Evolutionary conservation across 2,113 vertebrate species (phyloP).

Genomic region (Elaphurus davidianus): DNA sequence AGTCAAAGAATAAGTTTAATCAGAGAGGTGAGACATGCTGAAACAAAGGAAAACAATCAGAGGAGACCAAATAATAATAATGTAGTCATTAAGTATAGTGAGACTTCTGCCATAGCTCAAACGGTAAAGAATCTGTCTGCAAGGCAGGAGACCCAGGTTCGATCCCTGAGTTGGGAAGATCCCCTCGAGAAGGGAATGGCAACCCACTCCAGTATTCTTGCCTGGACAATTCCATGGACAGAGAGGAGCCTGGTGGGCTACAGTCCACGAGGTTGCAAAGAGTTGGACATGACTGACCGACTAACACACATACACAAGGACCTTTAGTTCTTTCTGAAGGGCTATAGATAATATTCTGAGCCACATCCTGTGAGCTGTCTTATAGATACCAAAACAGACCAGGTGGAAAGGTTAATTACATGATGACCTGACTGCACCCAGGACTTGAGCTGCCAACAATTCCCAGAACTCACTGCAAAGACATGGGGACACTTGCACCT

Average conservation of each 20-base stretch:
- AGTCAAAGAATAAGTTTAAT: neutral
- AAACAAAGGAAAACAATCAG: neutral
- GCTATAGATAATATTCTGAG: neutral
- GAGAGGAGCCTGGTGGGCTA: neutral
- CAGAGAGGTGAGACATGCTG: neutral
- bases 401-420: neutral
- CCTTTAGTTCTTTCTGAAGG: neutral
- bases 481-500: neutral
- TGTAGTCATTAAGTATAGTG: neutral
- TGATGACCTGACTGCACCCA: neutral
- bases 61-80: neutral
- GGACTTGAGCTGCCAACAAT: neutral
- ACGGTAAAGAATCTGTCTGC: neutral
- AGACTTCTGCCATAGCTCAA: neutral
- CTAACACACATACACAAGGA: neutral
- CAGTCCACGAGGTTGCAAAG: neutral
- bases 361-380: neutral
- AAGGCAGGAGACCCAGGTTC: fast-evolving
- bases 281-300: neutral
- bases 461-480: neutral
- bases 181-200: neutral
- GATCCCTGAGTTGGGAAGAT: neutral
- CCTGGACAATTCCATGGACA: neutral
- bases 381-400: neutral
- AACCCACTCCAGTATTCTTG: neutral